These are phyloP conservation scores for Lasioglossum lativentre DNA, from an alignment of 2,888 invertebrate genomes.

Conservation along the genomic window DNA sequence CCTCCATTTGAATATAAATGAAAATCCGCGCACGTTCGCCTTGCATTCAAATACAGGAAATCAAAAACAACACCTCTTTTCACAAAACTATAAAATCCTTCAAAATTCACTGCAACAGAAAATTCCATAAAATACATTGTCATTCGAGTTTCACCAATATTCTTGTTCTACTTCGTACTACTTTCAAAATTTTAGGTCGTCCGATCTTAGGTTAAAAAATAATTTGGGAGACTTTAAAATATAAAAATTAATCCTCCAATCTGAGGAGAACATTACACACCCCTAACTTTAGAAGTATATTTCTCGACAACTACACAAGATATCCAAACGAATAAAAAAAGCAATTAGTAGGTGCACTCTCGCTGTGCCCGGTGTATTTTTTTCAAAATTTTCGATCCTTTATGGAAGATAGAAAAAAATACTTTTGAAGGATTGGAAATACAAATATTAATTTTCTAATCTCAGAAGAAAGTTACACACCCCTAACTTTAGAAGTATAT, in stretches of 20 bases:
- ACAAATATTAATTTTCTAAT: not conserved
- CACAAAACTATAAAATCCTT: not conserved
- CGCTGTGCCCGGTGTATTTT: not conserved
- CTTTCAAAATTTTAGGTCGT: too few species aligned
- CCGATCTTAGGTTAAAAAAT: too few species aligned
- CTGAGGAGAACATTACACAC: not conserved
- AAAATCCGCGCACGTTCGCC: not conserved
- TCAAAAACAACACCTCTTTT: not conserved
- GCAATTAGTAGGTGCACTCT: not conserved
- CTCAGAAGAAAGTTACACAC: not conserved
- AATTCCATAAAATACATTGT: not conserved
- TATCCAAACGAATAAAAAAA: not conserved
- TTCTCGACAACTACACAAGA: not conserved
- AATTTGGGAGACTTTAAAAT: too few species aligned
- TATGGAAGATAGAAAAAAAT: not conserved
- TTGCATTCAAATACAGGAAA: not conserved
- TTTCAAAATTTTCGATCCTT: not conserved
- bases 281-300: not conserved
- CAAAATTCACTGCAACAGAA: not conserved
- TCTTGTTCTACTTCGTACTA: too few species aligned
- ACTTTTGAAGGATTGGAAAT: not conserved
- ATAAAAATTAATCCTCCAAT: not conserved
- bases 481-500: not conserved
- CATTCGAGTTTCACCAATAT: too few species aligned
- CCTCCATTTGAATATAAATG: conserved; percentile 11